Evolutionary conservation across 2,888 invertebrate genomes (phyloP).

Genomic region (Latrodectus elegans): DNA sequence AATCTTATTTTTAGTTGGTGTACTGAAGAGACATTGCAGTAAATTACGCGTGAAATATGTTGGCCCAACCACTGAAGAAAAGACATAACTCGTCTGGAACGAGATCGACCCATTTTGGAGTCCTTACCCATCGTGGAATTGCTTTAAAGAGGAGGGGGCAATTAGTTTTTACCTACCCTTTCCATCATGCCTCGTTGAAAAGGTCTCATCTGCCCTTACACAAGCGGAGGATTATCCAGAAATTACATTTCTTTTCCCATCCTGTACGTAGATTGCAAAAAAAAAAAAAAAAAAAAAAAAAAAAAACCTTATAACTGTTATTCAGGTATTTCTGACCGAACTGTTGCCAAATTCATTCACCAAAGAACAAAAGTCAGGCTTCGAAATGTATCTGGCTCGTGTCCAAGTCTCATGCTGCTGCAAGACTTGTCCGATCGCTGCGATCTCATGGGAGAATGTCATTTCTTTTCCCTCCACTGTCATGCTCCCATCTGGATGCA

Average conservation of each 20-base stretch:
- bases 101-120: conserved; percentile 26
- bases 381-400: conserved; percentile 10
- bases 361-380: conserved; percentile 17
- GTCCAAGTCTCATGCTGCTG: conserved; percentile 11
- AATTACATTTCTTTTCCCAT: conserved; percentile 17
- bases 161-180: conserved; percentile 18
- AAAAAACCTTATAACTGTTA: conserved; percentile 36
- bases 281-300: too few relatives aligned
- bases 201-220: conserved; percentile 9
- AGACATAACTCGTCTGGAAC: conserved; percentile 11
- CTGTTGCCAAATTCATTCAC: conserved; percentile 24
- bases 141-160: conserved; percentile 29
- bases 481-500: conserved; percentile 21
- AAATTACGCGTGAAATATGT: conserved; percentile 15
- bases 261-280: conserved; percentile 4
- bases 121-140: background rate
- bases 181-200: conserved; percentile 21
- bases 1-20: conserved; percentile 16
- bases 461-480: background rate
- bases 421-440: conserved; percentile 19
- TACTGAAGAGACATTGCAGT: background rate
- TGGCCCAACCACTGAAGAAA: background rate
- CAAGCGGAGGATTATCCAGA: background rate
- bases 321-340: conserved; percentile 11
- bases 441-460: conserved; percentile 13